phyloP scores from a whole-genome alignment of 2,797 vertebrate species.

The Pipistrellus pipistrellus region DNA sequence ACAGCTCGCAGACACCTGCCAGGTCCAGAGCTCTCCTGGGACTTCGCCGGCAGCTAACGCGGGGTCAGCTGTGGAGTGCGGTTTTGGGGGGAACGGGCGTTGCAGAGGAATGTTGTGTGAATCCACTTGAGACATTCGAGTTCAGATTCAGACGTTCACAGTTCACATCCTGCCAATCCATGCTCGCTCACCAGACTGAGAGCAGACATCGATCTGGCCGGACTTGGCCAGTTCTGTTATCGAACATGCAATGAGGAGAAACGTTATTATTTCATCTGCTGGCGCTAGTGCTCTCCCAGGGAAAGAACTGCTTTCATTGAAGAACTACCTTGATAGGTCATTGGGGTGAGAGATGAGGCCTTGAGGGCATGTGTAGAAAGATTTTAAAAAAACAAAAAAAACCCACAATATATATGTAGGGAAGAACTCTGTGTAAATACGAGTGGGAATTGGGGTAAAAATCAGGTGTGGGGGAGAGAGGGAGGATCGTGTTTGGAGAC shows the following conservation, averaged over 20 bases:
- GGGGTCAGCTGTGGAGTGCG: neutral
- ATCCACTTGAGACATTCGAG: neutral
- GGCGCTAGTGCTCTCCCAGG: neutral
- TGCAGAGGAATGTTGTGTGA: conserved; percentile 6
- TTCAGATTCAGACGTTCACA: neutral
- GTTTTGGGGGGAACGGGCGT: neutral
- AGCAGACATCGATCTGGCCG: conserved; percentile 6
- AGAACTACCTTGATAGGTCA: conserved; percentile 59
- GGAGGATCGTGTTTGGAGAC: neutral
- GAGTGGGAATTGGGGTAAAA: neutral
- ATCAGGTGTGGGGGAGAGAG: neutral
- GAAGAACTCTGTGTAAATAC: neutral
- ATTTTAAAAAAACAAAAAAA: too few species aligned
- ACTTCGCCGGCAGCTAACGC: neutral
- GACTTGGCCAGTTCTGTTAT: neutral
- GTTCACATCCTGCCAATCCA: neutral
- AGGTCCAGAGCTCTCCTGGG: neutral
- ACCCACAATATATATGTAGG: neutral
- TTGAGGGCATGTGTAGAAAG: neutral
- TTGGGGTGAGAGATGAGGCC: conserved; percentile 66
- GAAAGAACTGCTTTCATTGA: conserved; percentile 62
- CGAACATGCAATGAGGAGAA: neutral
- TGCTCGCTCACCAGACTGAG: neutral
- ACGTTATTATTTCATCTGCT: conserved; percentile 60
- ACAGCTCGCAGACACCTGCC: neutral